Evolutionary conservation across 1,140 invertebrate species (phyloP).

Genomic region (Agraylea sexmaculata): DNA sequence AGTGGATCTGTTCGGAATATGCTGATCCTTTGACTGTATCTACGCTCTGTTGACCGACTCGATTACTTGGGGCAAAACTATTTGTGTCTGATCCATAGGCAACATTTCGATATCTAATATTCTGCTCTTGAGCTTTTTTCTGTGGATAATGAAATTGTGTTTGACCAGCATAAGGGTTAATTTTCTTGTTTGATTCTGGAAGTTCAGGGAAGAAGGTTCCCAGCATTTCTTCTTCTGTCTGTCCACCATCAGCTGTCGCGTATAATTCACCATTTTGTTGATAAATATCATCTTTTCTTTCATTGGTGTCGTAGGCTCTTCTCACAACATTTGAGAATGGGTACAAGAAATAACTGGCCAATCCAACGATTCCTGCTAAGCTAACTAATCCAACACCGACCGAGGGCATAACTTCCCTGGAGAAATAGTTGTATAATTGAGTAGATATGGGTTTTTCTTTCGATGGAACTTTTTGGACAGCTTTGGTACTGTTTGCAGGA

Average conservation of each 20-base stretch:
- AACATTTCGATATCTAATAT: constrained; percentile 35
- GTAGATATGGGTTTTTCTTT: constrained; percentile 49
- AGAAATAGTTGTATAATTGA: constrained; percentile 65
- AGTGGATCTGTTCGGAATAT: constrained; percentile 33
- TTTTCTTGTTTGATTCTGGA: constrained; percentile 7
- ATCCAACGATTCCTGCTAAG: constrained; percentile 53
- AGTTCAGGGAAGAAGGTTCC: constrained; percentile 50
- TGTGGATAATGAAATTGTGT: constrained; percentile 30
- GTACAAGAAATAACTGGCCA: constrained; percentile 64
- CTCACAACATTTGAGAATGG: constrained; percentile 55
- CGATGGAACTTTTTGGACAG: constrained; percentile 31
- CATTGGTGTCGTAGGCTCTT: constrained; percentile 49
- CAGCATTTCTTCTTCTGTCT: constrained; percentile 61
- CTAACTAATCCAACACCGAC: constrained; percentile 64
- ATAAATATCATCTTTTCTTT: constrained; percentile 48
- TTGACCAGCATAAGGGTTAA: constrained; percentile 36
- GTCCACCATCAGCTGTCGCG: constrained; percentile 45
- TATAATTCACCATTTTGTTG: constrained; percentile 54
- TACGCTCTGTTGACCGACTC: constrained; percentile 30
- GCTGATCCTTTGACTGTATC: constrained; percentile 35
- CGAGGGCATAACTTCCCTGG: constrained; percentile 65
- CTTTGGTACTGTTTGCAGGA: constrained; percentile 37
- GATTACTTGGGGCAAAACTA: constrained; percentile 31
- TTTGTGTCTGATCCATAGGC: constrained; percentile 28
- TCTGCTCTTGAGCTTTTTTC: constrained; percentile 31